A percentile compares a stretch with the other conserved stretches of the same genome.
Evolutionary conservation across 2,888 invertebrate genomes (phyloP).

Genomic region (Metalampra italica): DNA sequence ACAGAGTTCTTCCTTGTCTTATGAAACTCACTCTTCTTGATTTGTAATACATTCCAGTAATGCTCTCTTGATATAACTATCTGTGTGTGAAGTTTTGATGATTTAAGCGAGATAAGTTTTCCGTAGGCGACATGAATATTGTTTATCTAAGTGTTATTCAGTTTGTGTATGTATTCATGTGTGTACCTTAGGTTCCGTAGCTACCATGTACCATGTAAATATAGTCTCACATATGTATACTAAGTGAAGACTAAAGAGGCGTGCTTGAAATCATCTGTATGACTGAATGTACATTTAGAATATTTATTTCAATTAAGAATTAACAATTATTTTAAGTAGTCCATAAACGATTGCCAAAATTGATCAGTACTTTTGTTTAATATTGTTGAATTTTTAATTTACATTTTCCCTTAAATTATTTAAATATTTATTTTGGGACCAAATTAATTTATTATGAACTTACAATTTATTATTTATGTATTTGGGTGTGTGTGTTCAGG

Average conservation of each 20-base stretch:
- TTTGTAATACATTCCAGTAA: conserved; percentile 68
- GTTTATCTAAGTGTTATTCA: conserved; percentile 54
- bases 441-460: conserved; percentile 77
- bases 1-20: conserved; percentile 33
- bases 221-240: conserved; percentile 46
- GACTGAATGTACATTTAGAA: conserved; percentile 62
- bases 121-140: conserved; percentile 55
- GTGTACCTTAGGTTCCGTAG: conserved; percentile 54
- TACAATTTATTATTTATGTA: conserved; percentile 62
- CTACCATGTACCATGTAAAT: conserved; percentile 55
- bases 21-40: conserved; percentile 44
- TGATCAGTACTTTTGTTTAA: conserved; percentile 70
- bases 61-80: conserved; percentile 44
- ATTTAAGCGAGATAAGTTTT: conserved; percentile 62
- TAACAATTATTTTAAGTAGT: conserved; percentile 66
- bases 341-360: conserved; percentile 75
- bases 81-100: conserved; percentile 60
- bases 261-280: conserved; percentile 50
- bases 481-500: conserved; percentile 69
- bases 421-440: conserved; percentile 77
- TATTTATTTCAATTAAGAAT: conserved; percentile 72
- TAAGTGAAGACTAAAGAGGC: conserved; percentile 37
- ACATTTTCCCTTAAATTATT: conserved; percentile 65
- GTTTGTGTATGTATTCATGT: conserved; percentile 55
- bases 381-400: conserved; percentile 64